Percentiles rank a stretch among this genome's conserved stretches.
Conservation (phyloP, 2,888 invertebrate genomes). For the Protodeltote pygarga region DNA sequence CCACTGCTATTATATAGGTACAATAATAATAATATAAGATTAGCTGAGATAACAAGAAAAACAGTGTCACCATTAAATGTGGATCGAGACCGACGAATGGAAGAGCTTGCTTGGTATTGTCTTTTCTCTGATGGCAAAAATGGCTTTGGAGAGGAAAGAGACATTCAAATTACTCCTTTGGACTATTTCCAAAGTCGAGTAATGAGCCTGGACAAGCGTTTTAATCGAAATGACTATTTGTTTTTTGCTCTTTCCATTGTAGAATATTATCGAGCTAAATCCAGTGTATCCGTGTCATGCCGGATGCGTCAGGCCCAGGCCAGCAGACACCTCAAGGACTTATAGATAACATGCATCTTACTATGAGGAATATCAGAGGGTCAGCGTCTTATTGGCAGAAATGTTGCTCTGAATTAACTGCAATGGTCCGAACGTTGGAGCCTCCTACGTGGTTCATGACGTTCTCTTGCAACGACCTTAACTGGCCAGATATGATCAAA, state of each 20-base stretch:
- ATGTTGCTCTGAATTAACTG: conserved; percentile 53
- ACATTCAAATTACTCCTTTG: conserved; percentile 17
- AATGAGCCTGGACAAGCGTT: conserved; percentile 38
- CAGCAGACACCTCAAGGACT: conserved; percentile 39
- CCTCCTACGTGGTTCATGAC: conserved; percentile 58
- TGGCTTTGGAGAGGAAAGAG: conserved; percentile 43
- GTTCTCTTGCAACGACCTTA: conserved; percentile 49
- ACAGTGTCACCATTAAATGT: conserved; percentile 18
- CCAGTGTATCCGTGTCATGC: conserved; percentile 52
- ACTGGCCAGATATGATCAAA: conserved; percentile 58
- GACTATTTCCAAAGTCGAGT: conserved; percentile 45
- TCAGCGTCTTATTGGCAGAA: conserved; percentile 51
- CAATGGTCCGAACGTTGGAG: conserved; percentile 56
- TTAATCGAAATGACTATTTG: conserved; percentile 48
- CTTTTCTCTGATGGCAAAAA: conserved; percentile 45
- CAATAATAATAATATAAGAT: too few relatives aligned
- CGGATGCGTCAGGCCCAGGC: conserved; percentile 45
- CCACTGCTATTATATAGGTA: too few relatives aligned
- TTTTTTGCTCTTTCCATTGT: conserved; percentile 55
- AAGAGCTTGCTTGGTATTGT: conserved; percentile 43
- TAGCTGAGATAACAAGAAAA: conserved; percentile 13
- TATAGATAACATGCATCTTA: too few relatives aligned
- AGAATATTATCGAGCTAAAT: conserved; percentile 47
- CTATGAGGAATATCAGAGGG: too few relatives aligned
- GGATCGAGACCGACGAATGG: conserved; percentile 14